Conservation (phyloP, 1,140 invertebrate species). For the Temnothorax curvispinosus region DNA sequence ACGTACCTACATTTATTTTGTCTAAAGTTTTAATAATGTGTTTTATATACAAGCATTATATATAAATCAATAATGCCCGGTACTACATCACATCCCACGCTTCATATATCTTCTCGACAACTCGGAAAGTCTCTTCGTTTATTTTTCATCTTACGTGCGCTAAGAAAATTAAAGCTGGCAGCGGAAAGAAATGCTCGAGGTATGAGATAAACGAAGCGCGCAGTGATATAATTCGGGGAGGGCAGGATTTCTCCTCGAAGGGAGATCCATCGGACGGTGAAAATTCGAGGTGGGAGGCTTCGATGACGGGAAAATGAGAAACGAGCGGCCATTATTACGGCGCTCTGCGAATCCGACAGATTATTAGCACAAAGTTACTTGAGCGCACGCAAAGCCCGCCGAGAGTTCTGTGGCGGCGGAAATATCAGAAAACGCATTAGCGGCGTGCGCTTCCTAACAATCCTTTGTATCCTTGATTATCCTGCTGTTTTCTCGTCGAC, state of each 20-base stretch:
- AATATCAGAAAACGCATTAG: slow-evolving; percentile 51
- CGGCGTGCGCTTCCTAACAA: slow-evolving; percentile 19
- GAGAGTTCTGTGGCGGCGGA: slow-evolving; percentile 11
- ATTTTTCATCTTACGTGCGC: slow-evolving; percentile 35
- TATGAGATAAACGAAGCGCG: slow-evolving; percentile 54
- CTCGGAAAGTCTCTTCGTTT: background rate
- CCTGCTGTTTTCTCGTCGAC: background rate
- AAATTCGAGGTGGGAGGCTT: slow-evolving; percentile 13
- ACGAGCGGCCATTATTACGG: slow-evolving; percentile 33
- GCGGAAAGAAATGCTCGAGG: slow-evolving; percentile 31
- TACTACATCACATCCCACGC: background rate
- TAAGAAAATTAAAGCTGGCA: slow-evolving; percentile 47
- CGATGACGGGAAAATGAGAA: slow-evolving; percentile 50
- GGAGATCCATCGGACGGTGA: slow-evolving; percentile 13
- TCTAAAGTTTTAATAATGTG: slow-evolving; percentile 3
- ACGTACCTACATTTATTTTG: background rate
- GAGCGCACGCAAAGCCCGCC: slow-evolving; percentile 26
- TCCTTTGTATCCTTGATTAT: slow-evolving; percentile 46
- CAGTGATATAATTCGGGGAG: slow-evolving; percentile 39
- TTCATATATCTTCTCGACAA: slow-evolving; percentile 44
- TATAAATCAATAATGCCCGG: slow-evolving; percentile 34
- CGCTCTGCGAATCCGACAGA: slow-evolving; percentile 36
- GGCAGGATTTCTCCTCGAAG: background rate
- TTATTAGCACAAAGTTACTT: slow-evolving; percentile 56
- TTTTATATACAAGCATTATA: background rate